These are phyloP conservation scores for Zosterops lateralis DNA, from an alignment of 2,113 vertebrate species.

Conservation along the genomic window DNA sequence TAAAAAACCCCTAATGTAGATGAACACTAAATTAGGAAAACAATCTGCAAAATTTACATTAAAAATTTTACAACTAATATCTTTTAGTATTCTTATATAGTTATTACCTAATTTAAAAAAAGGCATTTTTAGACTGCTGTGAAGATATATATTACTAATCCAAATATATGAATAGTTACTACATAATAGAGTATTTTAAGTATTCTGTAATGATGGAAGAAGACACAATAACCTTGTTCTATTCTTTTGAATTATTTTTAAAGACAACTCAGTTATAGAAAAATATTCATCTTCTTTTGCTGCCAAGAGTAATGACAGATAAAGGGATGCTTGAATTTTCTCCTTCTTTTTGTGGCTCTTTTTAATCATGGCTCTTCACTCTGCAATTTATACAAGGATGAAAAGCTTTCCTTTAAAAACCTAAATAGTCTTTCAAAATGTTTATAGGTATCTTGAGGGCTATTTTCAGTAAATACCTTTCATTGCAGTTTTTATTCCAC, in stretches of 20 bases:
- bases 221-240: neutral
- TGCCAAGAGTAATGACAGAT: neutral
- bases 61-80: neutral
- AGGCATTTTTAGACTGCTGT: neutral
- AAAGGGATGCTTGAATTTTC: neutral
- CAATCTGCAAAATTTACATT: neutral
- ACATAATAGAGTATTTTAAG: neutral
- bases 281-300: neutral
- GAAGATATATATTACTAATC: neutral
- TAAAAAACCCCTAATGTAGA: neutral
- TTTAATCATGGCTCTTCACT: neutral
- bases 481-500: constrained; percentile 92
- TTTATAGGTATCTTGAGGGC: neutral
- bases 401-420: neutral
- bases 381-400: neutral
- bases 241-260: neutral
- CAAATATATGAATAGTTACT: neutral
- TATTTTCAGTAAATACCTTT: constrained; percentile 79
- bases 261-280: neutral
- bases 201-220: neutral
- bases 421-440: neutral
- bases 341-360: neutral
- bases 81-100: neutral
- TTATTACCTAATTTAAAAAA: neutral
- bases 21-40: neutral